phyloP scores from a whole-genome alignment of 2,888 invertebrate genomes.

The Mystacides longicornis region DNA sequence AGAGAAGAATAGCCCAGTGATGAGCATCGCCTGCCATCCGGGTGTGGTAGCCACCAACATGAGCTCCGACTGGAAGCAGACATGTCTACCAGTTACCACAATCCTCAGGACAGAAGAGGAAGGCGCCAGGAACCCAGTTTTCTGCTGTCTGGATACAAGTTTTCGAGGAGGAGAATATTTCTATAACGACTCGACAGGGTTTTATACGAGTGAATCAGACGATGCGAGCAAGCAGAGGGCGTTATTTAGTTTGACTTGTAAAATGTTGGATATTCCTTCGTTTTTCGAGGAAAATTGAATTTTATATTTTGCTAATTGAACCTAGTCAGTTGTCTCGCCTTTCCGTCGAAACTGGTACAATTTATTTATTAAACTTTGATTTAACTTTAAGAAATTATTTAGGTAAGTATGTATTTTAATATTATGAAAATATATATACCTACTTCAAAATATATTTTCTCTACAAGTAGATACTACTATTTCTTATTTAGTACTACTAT shows the following conservation, averaged over 20 bases:
- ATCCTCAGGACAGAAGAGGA: background rate
- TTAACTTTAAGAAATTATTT: too few relatives aligned
- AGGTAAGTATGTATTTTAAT: too few relatives aligned
- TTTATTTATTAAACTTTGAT: too few relatives aligned
- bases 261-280: constrained; percentile 46
- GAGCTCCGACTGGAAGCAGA: constrained; percentile 4
- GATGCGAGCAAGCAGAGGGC: constrained; percentile 44
- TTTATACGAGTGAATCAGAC: background rate
- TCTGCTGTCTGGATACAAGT: constrained; percentile 2
- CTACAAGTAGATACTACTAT: too few relatives aligned
- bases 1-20: background rate
- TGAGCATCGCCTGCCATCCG: constrained; percentile 10
- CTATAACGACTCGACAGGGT: background rate
- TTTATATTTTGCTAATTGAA: too few relatives aligned
- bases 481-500: too few relatives aligned
- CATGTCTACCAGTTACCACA: background rate
- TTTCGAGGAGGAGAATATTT: constrained; percentile 1
- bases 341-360: too few relatives aligned
- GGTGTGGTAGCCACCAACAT: constrained; percentile 11
- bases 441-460: too few relatives aligned
- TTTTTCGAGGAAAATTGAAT: constrained; percentile 30
- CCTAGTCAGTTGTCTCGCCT: too few relatives aligned
- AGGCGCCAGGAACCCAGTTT: constrained; percentile 4
- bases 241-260: constrained; percentile 61
- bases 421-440: too few relatives aligned